Evolutionary conservation across 2,888 invertebrate species (phyloP), one percentile per base, ranked within the genome.

Genomic region (Hoplodrina ambigua): DNA sequence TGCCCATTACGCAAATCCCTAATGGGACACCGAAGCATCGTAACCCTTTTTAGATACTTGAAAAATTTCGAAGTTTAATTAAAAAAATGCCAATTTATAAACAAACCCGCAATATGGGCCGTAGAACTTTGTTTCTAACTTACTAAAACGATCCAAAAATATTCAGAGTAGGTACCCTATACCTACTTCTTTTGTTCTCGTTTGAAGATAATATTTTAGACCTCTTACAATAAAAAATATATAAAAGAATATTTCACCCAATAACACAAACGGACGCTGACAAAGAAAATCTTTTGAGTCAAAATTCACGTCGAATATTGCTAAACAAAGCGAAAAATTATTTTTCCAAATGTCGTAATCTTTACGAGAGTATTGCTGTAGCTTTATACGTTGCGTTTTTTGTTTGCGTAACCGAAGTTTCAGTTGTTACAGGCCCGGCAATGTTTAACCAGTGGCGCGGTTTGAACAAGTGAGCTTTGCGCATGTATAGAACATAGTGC

Each of bases 401-500:
- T 52, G 17, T 54, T 20, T n/a, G 13, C 19, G 55, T 17, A 25
- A n/a, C 37, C 25, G 6, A 63, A 62, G 52, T 52, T 63, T 20
- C 15, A 8, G 25, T 17, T 62, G 52, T 41, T 60, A 70, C 46
- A 44, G 41, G 66, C 19, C 55, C 72, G 76, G 87, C 82, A 81
- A 85, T 89, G 89, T 84, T 83, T 68, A 54, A 20, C 53, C 67
- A 74, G 75, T 64, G 54, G 13, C 61, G 65, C 68, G 76, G 63
- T 82, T 66, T 41, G 55, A 55, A 55, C 83, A 80, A 55, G 69
- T 69, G 33, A 76, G 85, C 79, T 87, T 87, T 90, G 92, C 92
- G 92, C 92, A 92, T 90, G 92, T 89, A 89, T 89, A 84, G 79
- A 86, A 86, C 86, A 71, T 86, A 88, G 89, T 88, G 89, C 90